Evolutionary conservation across 2,113 vertebrate genomes (phyloP), one percentile per base, ranked within the genome.

Genomic region (Marmota monax): DNA sequence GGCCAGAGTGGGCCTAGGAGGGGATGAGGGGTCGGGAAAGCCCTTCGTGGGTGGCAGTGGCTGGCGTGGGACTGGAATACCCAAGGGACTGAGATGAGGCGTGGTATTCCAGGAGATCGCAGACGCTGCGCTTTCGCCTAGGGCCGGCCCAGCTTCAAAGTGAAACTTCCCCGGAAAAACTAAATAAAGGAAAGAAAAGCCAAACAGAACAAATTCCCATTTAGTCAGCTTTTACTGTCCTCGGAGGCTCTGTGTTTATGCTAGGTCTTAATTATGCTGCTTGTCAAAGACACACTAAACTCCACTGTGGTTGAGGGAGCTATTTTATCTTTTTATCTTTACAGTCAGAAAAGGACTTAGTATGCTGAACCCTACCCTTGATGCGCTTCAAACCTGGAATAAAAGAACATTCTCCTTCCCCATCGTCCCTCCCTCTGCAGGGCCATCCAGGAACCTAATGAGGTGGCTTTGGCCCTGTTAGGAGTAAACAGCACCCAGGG

Each of bases 171-270:
- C 72, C 48, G 1, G 72, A 88, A 97, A 96, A 97, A 90, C n/a
- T 80, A 80, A 94, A 56, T 92, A 95, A 93, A 95, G 96, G 53
- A 88, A 96, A 74, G 96, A 94, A 96, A 88, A 76, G 88, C 90
- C 91, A 90, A 97, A 96, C 92, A 85, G 5, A 96, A 92, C 85
- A 92, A 94, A 94, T 95, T 94, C 96, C 90, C 95, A 90, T 97
- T 96, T 97, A 96, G 91, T 97, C 96, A 96, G 95, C 96, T 97
- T 88, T 96, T 90, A 76, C 89, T 58, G 94, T 96, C 97, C 97
- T 97, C 34, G 0, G 95, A 98, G 95, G 94, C 74, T n/a, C 87
- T 48, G 67, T 97, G 94, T 97, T 98, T 97, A 98, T 96, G 93
- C 94, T 96, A 83, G 94, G 87, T 97, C 93, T 82, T 86, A 92